Percentiles rank a stretch among this genome's conserved stretches.
Evolutionary conservation across 2,113 vertebrate species (phyloP).

Genomic region (Pristiophorus japonicus): DNA sequence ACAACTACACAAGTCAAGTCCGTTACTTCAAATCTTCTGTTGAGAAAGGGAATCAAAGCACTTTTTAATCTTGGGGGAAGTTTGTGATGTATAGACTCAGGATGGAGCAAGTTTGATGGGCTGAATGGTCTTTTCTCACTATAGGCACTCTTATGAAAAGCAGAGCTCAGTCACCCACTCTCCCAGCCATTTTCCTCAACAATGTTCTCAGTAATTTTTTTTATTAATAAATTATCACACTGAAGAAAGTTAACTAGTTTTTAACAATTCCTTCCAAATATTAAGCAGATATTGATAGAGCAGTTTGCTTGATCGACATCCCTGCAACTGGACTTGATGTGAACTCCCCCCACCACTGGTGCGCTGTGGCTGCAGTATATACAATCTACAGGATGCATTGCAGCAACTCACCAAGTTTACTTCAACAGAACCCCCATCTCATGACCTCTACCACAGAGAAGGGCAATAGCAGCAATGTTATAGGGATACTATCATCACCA

Average conservation of each 20-base stretch:
- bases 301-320: background rate
- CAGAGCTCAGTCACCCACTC: background rate
- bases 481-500: background rate
- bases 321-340: background rate
- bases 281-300: background rate
- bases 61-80: background rate
- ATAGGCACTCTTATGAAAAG: background rate
- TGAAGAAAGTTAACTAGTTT: background rate
- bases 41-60: background rate
- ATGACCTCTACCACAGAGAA: background rate
- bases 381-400: too few species aligned
- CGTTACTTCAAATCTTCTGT: background rate
- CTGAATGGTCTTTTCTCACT: background rate
- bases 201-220: too few species aligned
- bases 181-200: background rate
- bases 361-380: background rate
- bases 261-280: background rate
- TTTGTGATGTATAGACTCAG: background rate
- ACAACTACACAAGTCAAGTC: background rate
- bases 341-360: background rate
- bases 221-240: background rate
- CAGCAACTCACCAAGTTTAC: background rate
- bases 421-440: background rate
- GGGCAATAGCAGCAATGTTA: background rate
- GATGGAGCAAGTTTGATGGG: too few species aligned